Evolutionary conservation across 2,797 vertebrate species (phyloP).

Genomic region (Crenuchus spilurus): DNA sequence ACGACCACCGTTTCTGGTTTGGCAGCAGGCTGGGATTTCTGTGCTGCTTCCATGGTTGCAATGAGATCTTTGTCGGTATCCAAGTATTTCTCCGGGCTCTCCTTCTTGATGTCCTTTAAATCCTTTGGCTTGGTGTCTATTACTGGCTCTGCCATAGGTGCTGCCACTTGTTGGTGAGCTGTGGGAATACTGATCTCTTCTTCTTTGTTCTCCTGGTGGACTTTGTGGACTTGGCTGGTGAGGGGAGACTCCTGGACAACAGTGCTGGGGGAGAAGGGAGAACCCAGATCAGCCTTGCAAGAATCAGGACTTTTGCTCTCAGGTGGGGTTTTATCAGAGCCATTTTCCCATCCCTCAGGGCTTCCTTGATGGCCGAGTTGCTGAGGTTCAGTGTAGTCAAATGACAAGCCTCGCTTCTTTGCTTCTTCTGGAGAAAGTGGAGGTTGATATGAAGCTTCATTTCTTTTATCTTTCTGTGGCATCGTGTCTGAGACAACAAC

Average conservation of each 20-base stretch:
- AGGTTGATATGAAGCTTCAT: slow-evolving; percentile 13
- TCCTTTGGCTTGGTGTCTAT: slow-evolving; percentile 9
- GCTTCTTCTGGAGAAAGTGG: slow-evolving; percentile 56
- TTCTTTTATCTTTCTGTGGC: slow-evolving; percentile 31
- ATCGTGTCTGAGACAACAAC: slow-evolving; percentile 22
- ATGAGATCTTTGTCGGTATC: slow-evolving; percentile 49
- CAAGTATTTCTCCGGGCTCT: slow-evolving; percentile 43
- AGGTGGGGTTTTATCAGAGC: slow-evolving; percentile 55
- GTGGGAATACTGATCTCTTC: slow-evolving; percentile 25
- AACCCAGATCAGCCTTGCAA: slow-evolving; percentile 58
- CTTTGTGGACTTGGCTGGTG: slow-evolving; percentile 3
- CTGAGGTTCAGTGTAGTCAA: slow-evolving; percentile 65
- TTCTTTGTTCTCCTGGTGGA: slow-evolving; percentile 21
- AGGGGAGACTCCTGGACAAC: slow-evolving; percentile 26
- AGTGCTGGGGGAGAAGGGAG: slow-evolving; percentile 51
- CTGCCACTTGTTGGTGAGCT: slow-evolving; percentile 5
- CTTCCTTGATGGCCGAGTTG: slow-evolving; percentile 31
- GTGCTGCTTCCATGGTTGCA: slow-evolving; percentile 20
- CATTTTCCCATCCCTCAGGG: slow-evolving; percentile 46
- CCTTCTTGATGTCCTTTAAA: slow-evolving; percentile 23
- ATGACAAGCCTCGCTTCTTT: slow-evolving; percentile 62
- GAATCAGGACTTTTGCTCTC: slow-evolving; percentile 61
- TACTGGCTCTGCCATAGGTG: slow-evolving; percentile 23
- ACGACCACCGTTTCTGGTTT: slow-evolving; percentile 21
- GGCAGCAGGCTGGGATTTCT: slow-evolving; percentile 14